Percentiles rank a stretch among this genome's conserved stretches.
Conservation (phyloP, 2,888 invertebrate species). For the Lucinisca nassula region DNA sequence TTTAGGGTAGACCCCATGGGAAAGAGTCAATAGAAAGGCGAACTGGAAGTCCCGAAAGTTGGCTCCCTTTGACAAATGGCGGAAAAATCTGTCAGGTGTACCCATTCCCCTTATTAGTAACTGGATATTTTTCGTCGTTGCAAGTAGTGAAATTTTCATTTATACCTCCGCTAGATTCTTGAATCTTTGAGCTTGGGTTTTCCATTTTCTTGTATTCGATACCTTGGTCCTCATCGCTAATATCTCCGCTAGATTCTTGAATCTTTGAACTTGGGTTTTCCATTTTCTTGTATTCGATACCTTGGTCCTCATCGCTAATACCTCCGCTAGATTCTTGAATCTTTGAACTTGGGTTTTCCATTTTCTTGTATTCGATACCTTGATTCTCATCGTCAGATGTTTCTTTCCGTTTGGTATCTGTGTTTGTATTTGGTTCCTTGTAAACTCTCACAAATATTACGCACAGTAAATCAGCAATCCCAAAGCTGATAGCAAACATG, state of each 20-base stretch:
- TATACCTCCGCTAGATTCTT: not conserved
- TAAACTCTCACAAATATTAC: slow-evolving; percentile 64
- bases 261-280: not conserved
- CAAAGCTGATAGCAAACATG: slow-evolving; percentile 69
- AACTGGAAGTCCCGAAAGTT: no score
- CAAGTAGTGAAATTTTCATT: no score
- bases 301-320: not conserved
- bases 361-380: not conserved
- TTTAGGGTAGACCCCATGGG: no score
- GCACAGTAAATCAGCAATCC: slow-evolving; percentile 65
- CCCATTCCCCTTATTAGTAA: no score
- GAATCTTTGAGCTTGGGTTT: not conserved
- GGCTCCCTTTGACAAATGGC: no score
- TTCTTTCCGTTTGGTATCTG: not conserved
- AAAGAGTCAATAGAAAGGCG: no score
- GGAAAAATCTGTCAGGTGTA: no score
- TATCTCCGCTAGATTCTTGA: not conserved
- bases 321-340: not conserved
- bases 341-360: not conserved
- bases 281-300: not conserved
- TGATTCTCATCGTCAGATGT: not conserved
- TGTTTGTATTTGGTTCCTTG: slow-evolving; percentile 9
- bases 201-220: not conserved
- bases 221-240: not conserved
- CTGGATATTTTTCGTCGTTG: no score